Percentiles rank a stretch among this genome's conserved stretches.
phyloP scores from a whole-genome alignment of 2,113 vertebrate species.

The Aegotheles bennettii region DNA sequence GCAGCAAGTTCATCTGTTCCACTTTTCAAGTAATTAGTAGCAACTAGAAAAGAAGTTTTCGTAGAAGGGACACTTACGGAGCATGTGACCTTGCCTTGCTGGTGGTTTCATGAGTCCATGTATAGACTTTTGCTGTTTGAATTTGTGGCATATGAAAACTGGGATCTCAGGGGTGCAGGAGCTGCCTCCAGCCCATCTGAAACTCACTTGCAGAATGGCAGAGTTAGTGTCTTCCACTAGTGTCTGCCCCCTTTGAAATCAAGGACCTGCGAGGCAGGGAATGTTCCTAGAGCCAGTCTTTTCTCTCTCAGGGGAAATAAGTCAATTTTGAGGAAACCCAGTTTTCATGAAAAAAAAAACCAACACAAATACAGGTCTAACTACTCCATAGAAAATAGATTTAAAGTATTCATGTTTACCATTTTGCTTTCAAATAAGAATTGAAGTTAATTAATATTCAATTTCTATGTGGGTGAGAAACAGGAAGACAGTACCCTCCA shows the following conservation, averaged over 20 bases:
- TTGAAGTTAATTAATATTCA: neutral
- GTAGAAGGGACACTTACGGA: neutral
- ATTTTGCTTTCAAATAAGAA: neutral
- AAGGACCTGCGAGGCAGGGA: neutral
- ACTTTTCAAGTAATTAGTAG: neutral
- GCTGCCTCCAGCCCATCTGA: neutral
- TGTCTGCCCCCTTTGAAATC: neutral
- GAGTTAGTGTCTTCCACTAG: neutral
- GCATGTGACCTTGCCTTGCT: neutral
- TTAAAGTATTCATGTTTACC: neutral
- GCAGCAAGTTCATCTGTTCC: neutral
- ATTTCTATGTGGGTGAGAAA: neutral
- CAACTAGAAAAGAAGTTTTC: neutral
- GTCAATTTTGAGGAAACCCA: neutral
- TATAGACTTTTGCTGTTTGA: neutral
- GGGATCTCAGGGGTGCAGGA: neutral
- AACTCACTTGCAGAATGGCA: neutral
- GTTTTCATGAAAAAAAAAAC: neutral
- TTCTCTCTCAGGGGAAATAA: neutral
- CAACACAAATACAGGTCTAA: neutral
- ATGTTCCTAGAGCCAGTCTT: too few species aligned
- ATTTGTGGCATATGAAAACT: neutral
- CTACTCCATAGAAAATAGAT: neutral
- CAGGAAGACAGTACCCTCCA: neutral
- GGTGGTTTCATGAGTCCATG: neutral